Percentiles rank a stretch among this genome's conserved stretches.
Evolutionary conservation across 2,113 vertebrate genomes (phyloP).

Genomic region (Mionectes macconnelli): DNA sequence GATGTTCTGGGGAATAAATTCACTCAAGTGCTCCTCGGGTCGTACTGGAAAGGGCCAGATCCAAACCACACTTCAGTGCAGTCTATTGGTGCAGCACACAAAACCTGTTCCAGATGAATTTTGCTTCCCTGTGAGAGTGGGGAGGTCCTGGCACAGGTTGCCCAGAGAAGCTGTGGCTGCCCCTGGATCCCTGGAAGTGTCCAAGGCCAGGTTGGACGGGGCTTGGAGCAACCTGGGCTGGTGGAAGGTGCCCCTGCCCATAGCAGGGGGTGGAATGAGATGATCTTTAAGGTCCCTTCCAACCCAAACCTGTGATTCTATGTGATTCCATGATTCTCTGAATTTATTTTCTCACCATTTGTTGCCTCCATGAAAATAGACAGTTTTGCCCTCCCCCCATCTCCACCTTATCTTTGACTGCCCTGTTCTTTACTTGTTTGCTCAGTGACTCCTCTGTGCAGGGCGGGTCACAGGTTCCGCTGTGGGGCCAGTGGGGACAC

Average conservation of each 20-base stretch:
- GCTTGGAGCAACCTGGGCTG: background rate
- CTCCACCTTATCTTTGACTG: background rate
- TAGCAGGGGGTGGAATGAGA: background rate
- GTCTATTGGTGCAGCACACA: background rate
- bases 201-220: rapidly evolving
- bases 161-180: background rate
- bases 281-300: background rate
- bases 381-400: background rate
- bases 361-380: background rate
- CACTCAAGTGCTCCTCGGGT: background rate
- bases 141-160: background rate
- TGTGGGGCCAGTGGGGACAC: background rate
- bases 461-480: background rate
- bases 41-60: background rate
- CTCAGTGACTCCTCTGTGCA: background rate
- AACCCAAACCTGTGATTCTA: background rate
- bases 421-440: background rate
- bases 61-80: no score
- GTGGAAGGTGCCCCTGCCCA: background rate
- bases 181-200: background rate
- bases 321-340: background rate
- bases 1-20: background rate
- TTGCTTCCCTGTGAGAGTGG: background rate
- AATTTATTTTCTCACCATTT: background rate
- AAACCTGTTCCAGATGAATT: background rate